A percentile compares a stretch with the other conserved stretches of the same genome.
phyloP scores from a whole-genome alignment of 1,140 invertebrate species.

The Drosophila repletoides region DNA sequence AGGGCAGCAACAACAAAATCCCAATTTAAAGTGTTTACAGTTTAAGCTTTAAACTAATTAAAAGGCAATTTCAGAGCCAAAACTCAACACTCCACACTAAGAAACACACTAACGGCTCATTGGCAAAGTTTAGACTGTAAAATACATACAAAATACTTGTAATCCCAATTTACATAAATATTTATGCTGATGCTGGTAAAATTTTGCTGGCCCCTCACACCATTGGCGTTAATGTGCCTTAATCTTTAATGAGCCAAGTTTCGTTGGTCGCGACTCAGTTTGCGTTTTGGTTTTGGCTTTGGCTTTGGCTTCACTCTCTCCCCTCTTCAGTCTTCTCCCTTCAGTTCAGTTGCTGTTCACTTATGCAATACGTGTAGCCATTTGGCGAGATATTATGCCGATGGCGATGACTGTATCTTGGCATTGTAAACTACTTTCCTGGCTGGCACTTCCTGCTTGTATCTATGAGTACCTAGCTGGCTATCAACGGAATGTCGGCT shows the following conservation, averaged over 20 bases:
- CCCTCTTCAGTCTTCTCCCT: not conserved
- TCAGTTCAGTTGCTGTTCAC: not conserved
- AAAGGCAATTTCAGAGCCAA: conserved; percentile 60
- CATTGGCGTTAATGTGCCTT: conserved; percentile 74
- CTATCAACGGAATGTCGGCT: conserved; percentile 16
- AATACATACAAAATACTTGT: conserved; percentile 67
- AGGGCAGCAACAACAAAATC: conserved; percentile 7
- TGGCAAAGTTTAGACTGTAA: conserved; percentile 38
- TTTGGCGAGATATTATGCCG: conserved; percentile 29
- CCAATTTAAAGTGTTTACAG: conserved; percentile 27
- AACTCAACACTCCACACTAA: not conserved
- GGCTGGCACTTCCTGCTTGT: too few relatives aligned
- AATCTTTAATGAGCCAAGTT: conserved; percentile 80
- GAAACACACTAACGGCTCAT: not conserved
- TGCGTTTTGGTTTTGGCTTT: conserved; percentile 4
- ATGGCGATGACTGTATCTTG: conserved; percentile 18
- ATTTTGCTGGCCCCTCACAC: conserved; percentile 44
- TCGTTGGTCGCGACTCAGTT: conserved; percentile 48
- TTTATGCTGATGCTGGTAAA: conserved; percentile 74
- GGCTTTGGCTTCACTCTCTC: not conserved
- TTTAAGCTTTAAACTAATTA: conserved; percentile 55
- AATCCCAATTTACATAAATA: conserved; percentile 81
- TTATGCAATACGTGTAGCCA: conserved; percentile 45
- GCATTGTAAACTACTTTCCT: conserved; percentile 57
- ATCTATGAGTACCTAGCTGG: too few relatives aligned